phyloP scores from a whole-genome alignment of 2,888 invertebrate species.

The Crematogaster levior region DNA sequence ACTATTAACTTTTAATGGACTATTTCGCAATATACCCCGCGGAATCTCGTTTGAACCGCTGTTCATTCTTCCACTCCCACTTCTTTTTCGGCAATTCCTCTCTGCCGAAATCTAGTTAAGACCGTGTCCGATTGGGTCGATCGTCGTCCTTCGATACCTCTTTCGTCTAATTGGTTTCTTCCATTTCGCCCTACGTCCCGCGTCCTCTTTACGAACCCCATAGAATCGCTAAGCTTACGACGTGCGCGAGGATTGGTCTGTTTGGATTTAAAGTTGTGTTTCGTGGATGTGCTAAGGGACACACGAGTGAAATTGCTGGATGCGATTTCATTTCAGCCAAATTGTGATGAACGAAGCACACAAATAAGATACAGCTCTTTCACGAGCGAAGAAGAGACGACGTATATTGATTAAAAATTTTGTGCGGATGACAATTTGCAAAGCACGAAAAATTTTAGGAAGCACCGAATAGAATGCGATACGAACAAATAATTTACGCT shows the following conservation, averaged over 20 bases:
- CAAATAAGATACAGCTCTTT: neutral
- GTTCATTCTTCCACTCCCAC: neutral
- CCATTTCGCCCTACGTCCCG: conserved; percentile 49
- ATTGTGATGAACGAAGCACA: neutral
- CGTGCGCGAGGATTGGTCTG: conserved; percentile 22
- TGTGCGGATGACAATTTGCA: neutral
- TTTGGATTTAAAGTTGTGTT: conserved; percentile 7
- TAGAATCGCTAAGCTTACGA: conserved; percentile 31
- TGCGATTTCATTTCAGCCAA: neutral
- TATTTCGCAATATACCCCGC: conserved; percentile 55
- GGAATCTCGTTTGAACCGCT: conserved; percentile 22
- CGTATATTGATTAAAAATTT: neutral
- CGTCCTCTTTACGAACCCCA: conserved; percentile 10
- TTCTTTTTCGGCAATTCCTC: conserved; percentile 60
- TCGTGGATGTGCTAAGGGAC: neutral
- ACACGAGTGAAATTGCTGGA: neutral
- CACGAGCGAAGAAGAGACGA: neutral
- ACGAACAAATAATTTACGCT: neutral
- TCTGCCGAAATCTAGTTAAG: conserved; percentile 76
- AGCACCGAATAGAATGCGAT: neutral
- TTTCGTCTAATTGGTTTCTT: conserved; percentile 78
- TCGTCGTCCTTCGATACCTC: conserved; percentile 64
- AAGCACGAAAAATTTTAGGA: neutral
- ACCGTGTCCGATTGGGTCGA: conserved; percentile 77
- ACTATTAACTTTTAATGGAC: conserved; percentile 70